These are phyloP conservation scores for Crioceris asparagi DNA, from an alignment of 2,888 invertebrate genomes.

Conservation along the genomic window DNA sequence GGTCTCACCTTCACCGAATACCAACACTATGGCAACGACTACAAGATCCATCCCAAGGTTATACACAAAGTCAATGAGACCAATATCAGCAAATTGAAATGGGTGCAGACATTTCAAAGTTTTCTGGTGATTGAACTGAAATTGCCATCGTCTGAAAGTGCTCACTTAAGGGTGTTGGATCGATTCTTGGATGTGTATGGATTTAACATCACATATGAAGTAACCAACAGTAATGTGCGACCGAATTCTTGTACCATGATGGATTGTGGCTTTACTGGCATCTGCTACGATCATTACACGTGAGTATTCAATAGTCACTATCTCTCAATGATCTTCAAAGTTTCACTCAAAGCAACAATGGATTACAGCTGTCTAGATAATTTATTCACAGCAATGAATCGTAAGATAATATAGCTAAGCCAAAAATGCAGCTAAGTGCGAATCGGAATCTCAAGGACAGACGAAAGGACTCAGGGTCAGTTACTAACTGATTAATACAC, in stretches of 20 bases:
- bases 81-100: conserved; percentile 56
- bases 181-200: conserved; percentile 78
- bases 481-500: too few relatives aligned
- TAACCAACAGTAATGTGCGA: conserved; percentile 47
- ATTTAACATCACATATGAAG: conserved; percentile 87
- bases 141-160: conserved; percentile 62
- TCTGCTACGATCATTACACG: conserved; percentile 71
- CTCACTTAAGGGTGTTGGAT: conserved; percentile 72
- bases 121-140: conserved; percentile 70
- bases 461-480: too few relatives aligned
- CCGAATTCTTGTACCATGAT: conserved; percentile 62
- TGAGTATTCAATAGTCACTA: conserved; percentile 45
- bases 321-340: background rate
- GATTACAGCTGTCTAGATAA: too few relatives aligned
- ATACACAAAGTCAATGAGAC: conserved; percentile 54
- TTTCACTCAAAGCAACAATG: too few relatives aligned
- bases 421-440: too few relatives aligned
- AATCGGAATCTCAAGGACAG: too few relatives aligned
- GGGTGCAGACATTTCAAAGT: conserved; percentile 53
- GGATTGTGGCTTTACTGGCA: conserved; percentile 75
- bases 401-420: too few relatives aligned
- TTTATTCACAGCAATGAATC: too few relatives aligned
- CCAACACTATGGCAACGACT: conserved; percentile 27
- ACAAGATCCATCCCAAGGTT: conserved; percentile 41
- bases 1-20: conserved; percentile 36